These are phyloP conservation scores for Geophilus truncorum DNA, from an alignment of 2,888 invertebrate species.

Conservation along the genomic window DNA sequence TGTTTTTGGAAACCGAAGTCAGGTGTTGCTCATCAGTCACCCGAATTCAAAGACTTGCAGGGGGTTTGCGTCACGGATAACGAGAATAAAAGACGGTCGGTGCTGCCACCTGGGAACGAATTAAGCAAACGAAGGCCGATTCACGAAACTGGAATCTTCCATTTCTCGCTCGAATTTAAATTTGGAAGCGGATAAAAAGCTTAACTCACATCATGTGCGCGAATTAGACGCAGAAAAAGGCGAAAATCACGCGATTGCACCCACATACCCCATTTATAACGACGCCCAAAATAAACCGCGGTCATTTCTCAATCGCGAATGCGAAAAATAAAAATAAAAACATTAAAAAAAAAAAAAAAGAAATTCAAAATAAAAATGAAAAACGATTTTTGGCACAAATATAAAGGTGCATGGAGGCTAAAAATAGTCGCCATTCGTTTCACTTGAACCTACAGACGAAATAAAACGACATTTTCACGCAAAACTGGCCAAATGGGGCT, in stretches of 20 bases:
- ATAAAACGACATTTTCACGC: not conserved
- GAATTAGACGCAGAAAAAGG: too few relatives aligned
- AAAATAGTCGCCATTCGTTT: not conserved
- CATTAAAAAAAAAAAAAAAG: not conserved
- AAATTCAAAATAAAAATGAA: not conserved
- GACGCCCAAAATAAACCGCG: not conserved
- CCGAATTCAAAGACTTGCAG: not conserved
- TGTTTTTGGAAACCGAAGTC: too few relatives aligned
- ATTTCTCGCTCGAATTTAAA: not conserved
- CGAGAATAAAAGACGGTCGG: not conserved
- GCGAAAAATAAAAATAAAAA: too few relatives aligned
- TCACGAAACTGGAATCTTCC: not conserved
- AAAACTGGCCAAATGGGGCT: too few relatives aligned
- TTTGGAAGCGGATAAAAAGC: not conserved
- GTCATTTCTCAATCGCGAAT: too few relatives aligned
- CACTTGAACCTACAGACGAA: not conserved
- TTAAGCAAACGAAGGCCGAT: not conserved
- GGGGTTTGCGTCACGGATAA: not conserved
- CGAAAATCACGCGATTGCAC: too few relatives aligned
- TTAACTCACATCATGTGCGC: too few relatives aligned
- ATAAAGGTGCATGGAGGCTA: not conserved
- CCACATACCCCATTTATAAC: not conserved
- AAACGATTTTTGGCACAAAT: constrained; percentile 1
- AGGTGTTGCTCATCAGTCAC: not conserved
- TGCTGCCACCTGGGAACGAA: constrained; percentile 14